Percentiles rank a stretch among this genome's conserved stretches.
phyloP scores from a whole-genome alignment of 1,140 invertebrate genomes.

The Aphaenogaster ashmeadi region DNA sequence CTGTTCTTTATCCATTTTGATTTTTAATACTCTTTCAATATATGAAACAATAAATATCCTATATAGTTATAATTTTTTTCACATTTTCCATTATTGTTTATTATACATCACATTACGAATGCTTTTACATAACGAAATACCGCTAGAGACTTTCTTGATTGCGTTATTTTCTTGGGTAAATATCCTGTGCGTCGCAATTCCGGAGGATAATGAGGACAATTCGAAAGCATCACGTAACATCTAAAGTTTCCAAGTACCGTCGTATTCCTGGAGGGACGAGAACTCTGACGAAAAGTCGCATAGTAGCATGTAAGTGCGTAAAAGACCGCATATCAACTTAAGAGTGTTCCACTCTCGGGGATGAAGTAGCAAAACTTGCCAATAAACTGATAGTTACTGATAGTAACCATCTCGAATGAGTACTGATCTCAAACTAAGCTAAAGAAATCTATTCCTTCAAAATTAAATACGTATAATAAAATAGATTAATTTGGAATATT shows the following conservation, averaged over 20 bases:
- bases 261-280: neutral
- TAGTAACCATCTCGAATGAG: neutral
- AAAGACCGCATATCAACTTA: slow-evolving; percentile 30
- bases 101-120: neutral
- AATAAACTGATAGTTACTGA: slow-evolving; percentile 7
- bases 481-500: neutral
- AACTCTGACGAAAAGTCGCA: neutral
- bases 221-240: slow-evolving; percentile 28
- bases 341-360: neutral
- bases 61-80: neutral
- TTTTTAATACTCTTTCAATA: neutral
- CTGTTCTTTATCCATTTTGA: slow-evolving; percentile 2
- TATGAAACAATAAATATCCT: neutral
- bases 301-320: neutral
- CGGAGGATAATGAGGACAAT: slow-evolving; percentile 37
- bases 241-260: slow-evolving; percentile 35
- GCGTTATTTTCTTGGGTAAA: slow-evolving; percentile 26
- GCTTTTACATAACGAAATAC: neutral
- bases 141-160: slow-evolving; percentile 5
- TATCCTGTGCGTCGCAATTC: slow-evolving; percentile 7
- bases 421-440: neutral
- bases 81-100: neutral
- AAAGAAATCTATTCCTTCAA: neutral
- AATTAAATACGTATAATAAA: neutral
- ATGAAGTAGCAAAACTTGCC: neutral